A percentile compares a stretch with the other conserved stretches of the same genome.
phyloP scores from a whole-genome alignment of 2,888 invertebrate genomes.

The Apotomis turbidana region DNA sequence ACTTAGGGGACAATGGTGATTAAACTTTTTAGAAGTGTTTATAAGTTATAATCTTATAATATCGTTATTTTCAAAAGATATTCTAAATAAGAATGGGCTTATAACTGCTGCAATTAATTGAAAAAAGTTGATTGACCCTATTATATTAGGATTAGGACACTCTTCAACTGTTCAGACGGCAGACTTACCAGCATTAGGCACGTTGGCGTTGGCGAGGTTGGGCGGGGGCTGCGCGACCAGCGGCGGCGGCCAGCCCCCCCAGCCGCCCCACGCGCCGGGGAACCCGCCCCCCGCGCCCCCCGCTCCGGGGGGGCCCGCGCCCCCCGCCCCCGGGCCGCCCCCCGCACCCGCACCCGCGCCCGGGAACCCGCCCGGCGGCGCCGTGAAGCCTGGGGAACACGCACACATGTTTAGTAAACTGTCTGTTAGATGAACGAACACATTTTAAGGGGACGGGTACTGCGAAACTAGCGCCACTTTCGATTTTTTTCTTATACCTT shows the following conservation, averaged over 20 bases:
- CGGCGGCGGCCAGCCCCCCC: slow-evolving; percentile 65
- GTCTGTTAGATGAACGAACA: too few species aligned
- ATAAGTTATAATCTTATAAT: too few species aligned
- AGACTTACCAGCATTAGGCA: slow-evolving; percentile 58
- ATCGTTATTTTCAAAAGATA: too few species aligned
- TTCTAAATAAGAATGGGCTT: too few species aligned
- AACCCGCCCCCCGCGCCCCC: slow-evolving; percentile 42
- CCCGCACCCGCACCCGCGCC: slow-evolving; percentile 13
- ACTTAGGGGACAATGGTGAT: too few species aligned
- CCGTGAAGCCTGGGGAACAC: slow-evolving; percentile 27
- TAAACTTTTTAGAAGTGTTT: too few species aligned
- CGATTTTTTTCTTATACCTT: too few species aligned
- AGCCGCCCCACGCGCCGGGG: slow-evolving; percentile 59
- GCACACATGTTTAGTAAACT: not conserved
- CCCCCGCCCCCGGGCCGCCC: slow-evolving; percentile 20
- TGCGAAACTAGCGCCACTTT: too few species aligned
- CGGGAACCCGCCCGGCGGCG: slow-evolving; percentile 29
- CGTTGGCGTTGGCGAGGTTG: slow-evolving; percentile 47
- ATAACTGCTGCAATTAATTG: too few species aligned
- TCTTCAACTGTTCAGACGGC: not conserved
- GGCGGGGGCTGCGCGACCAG: slow-evolving; percentile 68
- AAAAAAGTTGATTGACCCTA: too few species aligned
- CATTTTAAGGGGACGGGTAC: too few species aligned
- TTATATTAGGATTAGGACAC: too few species aligned
- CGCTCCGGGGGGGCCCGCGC: slow-evolving; percentile 19